Conservation (phyloP, 1,140 invertebrate species). For the Triops longicaudatus region DNA sequence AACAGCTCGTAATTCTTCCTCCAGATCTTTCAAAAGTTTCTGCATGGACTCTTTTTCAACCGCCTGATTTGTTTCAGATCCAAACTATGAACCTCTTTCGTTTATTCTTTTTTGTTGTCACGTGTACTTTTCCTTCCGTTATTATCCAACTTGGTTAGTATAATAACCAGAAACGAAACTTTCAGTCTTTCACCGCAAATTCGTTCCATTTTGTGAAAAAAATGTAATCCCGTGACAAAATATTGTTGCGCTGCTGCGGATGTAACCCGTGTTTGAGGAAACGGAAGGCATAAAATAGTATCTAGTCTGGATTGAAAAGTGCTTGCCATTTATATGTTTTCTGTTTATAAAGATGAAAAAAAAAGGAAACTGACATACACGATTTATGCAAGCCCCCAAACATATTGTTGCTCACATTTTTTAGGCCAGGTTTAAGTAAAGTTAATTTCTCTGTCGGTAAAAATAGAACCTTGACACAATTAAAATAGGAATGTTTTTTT, state of each 20-base stretch:
- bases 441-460: neutral
- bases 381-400: neutral
- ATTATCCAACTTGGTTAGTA: neutral
- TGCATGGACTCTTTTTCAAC: neutral
- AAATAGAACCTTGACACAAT: neutral
- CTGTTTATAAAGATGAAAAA: neutral
- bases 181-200: neutral
- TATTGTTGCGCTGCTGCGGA: neutral
- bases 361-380: neutral
- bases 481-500: conserved; percentile 3
- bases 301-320: neutral
- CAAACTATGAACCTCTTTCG: neutral
- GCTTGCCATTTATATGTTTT: neutral
- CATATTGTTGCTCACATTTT: neutral
- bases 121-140: neutral
- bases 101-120: neutral
- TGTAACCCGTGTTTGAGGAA: neutral
- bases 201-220: neutral
- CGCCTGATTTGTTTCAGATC: no score
- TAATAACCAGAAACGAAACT: neutral
- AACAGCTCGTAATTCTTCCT: neutral
- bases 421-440: neutral
- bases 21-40: neutral
- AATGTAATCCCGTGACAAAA: neutral
- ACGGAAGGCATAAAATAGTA: neutral